These are phyloP conservation scores for Ditylenchus dipsaci DNA, from an alignment of 1,140 invertebrate species.

Conservation along the genomic window DNA sequence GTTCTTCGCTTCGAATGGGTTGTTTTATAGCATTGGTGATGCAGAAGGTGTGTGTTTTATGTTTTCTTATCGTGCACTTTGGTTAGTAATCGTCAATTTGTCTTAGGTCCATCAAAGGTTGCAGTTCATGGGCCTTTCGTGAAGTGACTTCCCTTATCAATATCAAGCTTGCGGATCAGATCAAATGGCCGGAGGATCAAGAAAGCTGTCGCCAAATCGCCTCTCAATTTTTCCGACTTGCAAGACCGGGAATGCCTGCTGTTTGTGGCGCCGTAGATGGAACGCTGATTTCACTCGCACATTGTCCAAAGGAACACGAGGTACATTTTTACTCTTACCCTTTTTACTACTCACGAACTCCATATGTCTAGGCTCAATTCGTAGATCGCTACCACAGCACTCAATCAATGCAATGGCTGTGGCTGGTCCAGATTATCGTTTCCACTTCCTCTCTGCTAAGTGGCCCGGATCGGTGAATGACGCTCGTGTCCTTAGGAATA, in stretches of 20 bases:
- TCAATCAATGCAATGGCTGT: too few species aligned
- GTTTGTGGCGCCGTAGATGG: slow-evolving; percentile 9
- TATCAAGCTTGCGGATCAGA: background rate
- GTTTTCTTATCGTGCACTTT: too few species aligned
- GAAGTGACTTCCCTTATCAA: background rate
- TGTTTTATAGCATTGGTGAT: background rate
- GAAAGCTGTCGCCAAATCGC: background rate
- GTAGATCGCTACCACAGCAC: too few species aligned
- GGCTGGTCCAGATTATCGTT: too few species aligned
- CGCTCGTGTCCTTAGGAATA: too few species aligned
- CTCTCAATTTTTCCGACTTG: background rate
- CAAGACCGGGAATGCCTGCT: background rate
- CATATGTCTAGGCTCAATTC: too few species aligned
- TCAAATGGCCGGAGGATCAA: background rate
- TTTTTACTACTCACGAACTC: too few species aligned
- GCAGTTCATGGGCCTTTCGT: background rate
- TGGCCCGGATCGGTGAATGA: too few species aligned
- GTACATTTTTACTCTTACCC: too few species aligned
- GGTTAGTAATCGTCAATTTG: background rate
- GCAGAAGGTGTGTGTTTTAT: too few species aligned
- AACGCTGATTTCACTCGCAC: slow-evolving; percentile 4
- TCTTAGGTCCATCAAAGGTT: background rate
- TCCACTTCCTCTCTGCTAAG: too few species aligned
- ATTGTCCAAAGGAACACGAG: background rate
- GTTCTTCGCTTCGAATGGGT: background rate